These are phyloP conservation scores for Tyrophagus putrescentiae DNA, from an alignment of 1,140 invertebrate species.

Conservation along the genomic window DNA sequence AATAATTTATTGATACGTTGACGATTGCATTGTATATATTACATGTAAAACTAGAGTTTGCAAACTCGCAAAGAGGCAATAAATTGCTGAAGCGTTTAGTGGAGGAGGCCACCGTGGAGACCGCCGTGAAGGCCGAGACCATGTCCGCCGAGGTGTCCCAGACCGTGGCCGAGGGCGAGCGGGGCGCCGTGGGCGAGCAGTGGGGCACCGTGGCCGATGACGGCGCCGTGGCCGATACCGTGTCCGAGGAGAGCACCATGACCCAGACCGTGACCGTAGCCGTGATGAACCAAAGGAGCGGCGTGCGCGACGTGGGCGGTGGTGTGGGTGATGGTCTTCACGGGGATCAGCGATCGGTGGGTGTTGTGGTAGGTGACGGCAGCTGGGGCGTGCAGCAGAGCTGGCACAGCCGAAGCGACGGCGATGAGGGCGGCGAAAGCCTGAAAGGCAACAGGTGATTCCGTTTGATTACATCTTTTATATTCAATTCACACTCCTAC, in stretches of 20 bases:
- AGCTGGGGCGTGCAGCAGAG: constrained; percentile 9
- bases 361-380: constrained; percentile 13
- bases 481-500: no score
- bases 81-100: background rate
- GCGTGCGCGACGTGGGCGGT: constrained; percentile 5
- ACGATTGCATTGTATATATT: background rate
- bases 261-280: background rate
- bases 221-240: background rate
- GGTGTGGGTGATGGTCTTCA: constrained; percentile 1
- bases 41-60: background rate
- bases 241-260: constrained; percentile 12
- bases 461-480: no score
- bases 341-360: constrained; percentile 8
- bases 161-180: no score
- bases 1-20: background rate
- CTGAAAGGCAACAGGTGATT: background rate
- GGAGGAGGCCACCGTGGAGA: background rate
- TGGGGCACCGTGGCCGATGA: background rate
- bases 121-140: no score
- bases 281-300: background rate
- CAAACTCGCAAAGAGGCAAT: background rate
- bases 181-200: no score
- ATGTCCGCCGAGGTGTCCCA: no score
- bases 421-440: constrained; percentile 14
- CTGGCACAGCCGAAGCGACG: constrained; percentile 12